Conservation (phyloP, 2,797 vertebrate genomes). For the Neopelma chrysocephalum region DNA sequence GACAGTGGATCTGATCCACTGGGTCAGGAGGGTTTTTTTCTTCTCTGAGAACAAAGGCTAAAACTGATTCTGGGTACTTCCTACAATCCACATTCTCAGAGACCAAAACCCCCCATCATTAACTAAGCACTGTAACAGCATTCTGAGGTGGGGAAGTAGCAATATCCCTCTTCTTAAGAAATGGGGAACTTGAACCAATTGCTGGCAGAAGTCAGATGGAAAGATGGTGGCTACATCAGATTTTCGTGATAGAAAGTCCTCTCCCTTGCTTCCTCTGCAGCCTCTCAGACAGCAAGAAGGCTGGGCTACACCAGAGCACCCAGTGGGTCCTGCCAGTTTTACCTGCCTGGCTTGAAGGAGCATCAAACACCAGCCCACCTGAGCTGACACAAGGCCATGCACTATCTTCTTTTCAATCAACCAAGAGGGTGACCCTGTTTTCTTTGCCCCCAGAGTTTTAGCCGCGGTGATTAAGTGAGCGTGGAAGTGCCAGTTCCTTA, state of each 20-base stretch:
- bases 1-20: background rate
- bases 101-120: background rate
- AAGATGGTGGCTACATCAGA: background rate
- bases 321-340: background rate
- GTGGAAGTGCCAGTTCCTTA: background rate
- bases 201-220: background rate
- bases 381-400: background rate
- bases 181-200: background rate
- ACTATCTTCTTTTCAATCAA: accelerated
- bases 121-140: background rate
- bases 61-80: background rate
- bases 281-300: background rate
- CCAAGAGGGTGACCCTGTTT: background rate
- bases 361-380: background rate
- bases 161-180: background rate
- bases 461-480: background rate
- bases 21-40: background rate
- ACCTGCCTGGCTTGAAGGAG: background rate
- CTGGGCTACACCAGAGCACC: background rate
- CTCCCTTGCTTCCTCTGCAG: background rate
- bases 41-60: background rate
- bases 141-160: constrained; percentile 20
- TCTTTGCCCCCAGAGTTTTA: background rate
- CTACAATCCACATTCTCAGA: background rate
- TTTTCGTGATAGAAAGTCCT: background rate